phyloP scores from a whole-genome alignment of 2,888 invertebrate genomes.

The Thera obeliscata region DNA sequence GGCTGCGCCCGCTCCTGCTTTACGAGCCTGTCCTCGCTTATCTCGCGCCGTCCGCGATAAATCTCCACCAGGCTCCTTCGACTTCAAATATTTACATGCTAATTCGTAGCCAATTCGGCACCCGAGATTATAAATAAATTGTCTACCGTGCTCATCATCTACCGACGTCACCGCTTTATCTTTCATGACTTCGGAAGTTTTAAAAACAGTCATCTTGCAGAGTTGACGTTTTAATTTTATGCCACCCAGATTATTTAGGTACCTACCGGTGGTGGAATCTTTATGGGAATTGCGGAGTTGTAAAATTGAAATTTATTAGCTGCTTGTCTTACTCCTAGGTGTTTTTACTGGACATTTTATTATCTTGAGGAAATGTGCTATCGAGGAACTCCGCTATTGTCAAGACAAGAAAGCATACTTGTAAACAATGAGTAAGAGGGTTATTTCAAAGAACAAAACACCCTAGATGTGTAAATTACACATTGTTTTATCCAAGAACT shows the following conservation, averaged over 20 bases:
- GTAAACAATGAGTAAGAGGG: constrained; percentile 53
- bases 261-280: constrained; percentile 57
- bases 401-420: constrained; percentile 25
- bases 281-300: constrained; percentile 52
- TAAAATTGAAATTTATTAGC: constrained; percentile 50
- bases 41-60: constrained; percentile 78
- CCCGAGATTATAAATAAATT: constrained; percentile 83
- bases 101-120: constrained; percentile 82
- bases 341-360: constrained; percentile 35
- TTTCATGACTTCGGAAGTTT: constrained; percentile 77
- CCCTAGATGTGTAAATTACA: constrained; percentile 29
- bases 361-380: constrained; percentile 32
- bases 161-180: constrained; percentile 71
- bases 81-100: constrained; percentile 84
- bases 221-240: constrained; percentile 75
- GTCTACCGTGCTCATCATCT: constrained; percentile 71
- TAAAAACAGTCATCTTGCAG: constrained; percentile 66
- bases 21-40: constrained; percentile 80
- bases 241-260: constrained; percentile 64
- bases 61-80: constrained; percentile 79
- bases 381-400: constrained; percentile 39
- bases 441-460: constrained; percentile 40
- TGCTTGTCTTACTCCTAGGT: constrained; percentile 33
- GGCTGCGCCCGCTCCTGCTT: constrained; percentile 65
- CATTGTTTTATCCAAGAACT: constrained; percentile 19